A percentile compares a stretch with the other conserved stretches of the same genome.
phyloP scores from a whole-genome alignment of 1,140 invertebrate genomes.

The Magallana angulata region DNA sequence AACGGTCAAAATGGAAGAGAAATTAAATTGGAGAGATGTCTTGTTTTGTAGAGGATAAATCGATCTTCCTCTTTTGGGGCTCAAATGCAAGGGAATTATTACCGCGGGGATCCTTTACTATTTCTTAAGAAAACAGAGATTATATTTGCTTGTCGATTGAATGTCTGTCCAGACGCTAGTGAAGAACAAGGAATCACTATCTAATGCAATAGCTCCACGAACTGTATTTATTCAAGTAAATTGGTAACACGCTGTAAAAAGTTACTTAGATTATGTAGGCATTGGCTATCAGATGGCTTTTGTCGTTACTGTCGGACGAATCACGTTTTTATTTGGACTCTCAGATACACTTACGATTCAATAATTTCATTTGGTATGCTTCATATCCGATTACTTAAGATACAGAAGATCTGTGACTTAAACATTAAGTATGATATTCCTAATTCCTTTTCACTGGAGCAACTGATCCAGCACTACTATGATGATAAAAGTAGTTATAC shows the following conservation, averaged over 20 bases:
- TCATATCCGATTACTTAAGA: constrained; percentile 13
- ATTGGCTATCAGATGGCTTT: neutral
- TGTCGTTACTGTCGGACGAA: neutral
- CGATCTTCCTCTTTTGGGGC: neutral
- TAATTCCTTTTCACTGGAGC: neutral
- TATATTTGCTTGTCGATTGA: constrained; percentile 15
- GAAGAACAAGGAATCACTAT: constrained; percentile 3
- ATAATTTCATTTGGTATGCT: constrained; percentile 18
- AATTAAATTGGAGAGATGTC: constrained; percentile 12
- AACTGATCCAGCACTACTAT: neutral
- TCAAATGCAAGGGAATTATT: constrained; percentile 2
- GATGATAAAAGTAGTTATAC: neutral
- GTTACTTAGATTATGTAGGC: constrained; percentile 5
- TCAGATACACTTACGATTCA: neutral
- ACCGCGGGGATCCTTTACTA: constrained; percentile 7
- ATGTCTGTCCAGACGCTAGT: neutral
- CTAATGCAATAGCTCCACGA: constrained; percentile 17
- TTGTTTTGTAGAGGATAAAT: neutral
- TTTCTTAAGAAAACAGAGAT: constrained; percentile 31
- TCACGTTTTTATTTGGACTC: neutral
- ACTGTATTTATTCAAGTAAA: constrained; percentile 35
- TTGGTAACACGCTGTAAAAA: constrained; percentile 27
- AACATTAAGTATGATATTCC: neutral
- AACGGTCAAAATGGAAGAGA: neutral
- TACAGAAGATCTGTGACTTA: neutral